Conservation (phyloP, 92 coral and sea anemone species). For the Hydrozoanthus gracilis region DNA sequence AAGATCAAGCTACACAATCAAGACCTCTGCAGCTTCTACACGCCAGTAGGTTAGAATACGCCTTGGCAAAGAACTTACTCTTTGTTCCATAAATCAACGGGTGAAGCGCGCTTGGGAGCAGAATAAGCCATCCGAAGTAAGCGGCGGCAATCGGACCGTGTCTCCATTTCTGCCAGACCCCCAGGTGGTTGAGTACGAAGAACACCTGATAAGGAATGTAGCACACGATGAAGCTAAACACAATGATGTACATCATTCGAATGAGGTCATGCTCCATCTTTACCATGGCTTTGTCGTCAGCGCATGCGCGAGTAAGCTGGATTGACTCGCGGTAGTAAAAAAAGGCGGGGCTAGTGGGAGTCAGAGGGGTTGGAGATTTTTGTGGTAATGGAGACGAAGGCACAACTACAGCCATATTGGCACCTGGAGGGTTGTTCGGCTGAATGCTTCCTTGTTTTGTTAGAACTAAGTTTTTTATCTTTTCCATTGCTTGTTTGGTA, state of each 20-base stretch:
- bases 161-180: constrained; percentile 31
- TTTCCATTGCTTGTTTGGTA: background rate
- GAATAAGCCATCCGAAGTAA: constrained; percentile 32
- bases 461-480: background rate
- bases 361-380: background rate
- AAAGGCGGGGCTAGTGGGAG: background rate
- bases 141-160: constrained; percentile 21
- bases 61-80: constrained; percentile 30
- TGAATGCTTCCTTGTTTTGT: background rate
- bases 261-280: constrained; percentile 71
- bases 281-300: background rate
- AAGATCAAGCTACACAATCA: background rate
- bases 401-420: background rate
- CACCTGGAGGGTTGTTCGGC: background rate
- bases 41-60: background rate
- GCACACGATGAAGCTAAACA: constrained; percentile 66
- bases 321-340: background rate
- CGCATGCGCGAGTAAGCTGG: constrained; percentile 19
- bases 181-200: constrained; percentile 50
- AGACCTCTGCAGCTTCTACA: background rate
- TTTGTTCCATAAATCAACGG: constrained; percentile 33
- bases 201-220: constrained; percentile 78
- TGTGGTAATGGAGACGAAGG: background rate
- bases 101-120: constrained; percentile 36
- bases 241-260: constrained; percentile 82